Evolutionary conservation across 2,797 vertebrate species (phyloP), one percentile per base, ranked within the genome.

Genomic region (Cossypha niveicapilla): DNA sequence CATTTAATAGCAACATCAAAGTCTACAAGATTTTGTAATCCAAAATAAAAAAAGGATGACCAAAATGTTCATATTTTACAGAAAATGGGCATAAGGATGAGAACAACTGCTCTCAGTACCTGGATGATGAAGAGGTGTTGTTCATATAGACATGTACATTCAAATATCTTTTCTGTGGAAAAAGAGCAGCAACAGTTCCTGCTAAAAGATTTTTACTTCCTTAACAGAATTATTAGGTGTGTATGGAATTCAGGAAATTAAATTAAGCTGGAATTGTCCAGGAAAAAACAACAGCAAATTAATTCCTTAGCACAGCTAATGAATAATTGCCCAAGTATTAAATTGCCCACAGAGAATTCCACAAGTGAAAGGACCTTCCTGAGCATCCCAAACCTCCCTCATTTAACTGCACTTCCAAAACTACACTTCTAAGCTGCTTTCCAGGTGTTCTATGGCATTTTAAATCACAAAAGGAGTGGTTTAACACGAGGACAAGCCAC

Each of bases 111-210:
- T 71, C 10, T 58, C 25, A 11, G 15, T 18, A 34, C 17, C 21
- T 50, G 63, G 19, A 44, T 3, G 53, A 41, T 11, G 28, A 42
- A 60, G 47, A 48, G 17, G 3, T 30, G 11, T 24, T 62, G 18
- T 22, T 67, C 35, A 32, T 32, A 27, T 1, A 48, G 16, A 68
- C 8, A 11, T 0, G 0, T 4, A 18, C 5, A 32, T 35, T 28
- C 39, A 71, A 78, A 13, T 22, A 37, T 4, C 15, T 62, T 16
- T 51, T 41, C 19, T n/a, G 28, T 13, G 53, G 35, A 18, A 50
- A 24, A 18, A 37, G n/a, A 2, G 6, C n/a, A 78, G n/a, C 30
- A 50, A 4, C 19, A 13, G 47, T 25, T 56, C 18, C 47, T 37
- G 61, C 56, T 60, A 48, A 35, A 74, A 74, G 28, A 9, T 54